phyloP scores from a whole-genome alignment of 2,888 invertebrate species.

The Drosophila buzzatii region DNA sequence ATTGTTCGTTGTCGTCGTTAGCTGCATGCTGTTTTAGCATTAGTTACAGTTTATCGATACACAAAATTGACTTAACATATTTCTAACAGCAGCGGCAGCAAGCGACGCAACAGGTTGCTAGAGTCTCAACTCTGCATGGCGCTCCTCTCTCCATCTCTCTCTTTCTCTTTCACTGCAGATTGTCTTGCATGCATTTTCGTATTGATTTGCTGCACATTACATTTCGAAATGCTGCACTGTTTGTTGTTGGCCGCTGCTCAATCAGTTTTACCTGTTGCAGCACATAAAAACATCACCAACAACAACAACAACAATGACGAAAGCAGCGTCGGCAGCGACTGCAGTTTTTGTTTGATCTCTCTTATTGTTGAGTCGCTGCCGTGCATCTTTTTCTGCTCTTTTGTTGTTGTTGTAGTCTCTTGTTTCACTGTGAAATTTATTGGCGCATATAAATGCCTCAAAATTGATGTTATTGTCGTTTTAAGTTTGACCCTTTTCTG shows the following conservation, averaged over 20 bases:
- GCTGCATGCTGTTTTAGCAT: slow-evolving; percentile 62
- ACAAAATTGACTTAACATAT: slow-evolving; percentile 76
- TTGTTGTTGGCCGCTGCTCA: slow-evolving; percentile 55
- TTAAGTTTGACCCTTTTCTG: slow-evolving; percentile 49
- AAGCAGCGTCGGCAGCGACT: slow-evolving; percentile 66
- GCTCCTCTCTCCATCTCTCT: slow-evolving; percentile 7
- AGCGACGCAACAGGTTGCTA: slow-evolving; percentile 71
- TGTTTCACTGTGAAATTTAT: slow-evolving; percentile 74
- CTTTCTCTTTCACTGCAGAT: slow-evolving; percentile 20
- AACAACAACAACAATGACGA: slow-evolving; percentile 16
- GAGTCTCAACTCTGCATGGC: slow-evolving; percentile 24
- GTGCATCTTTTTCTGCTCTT: slow-evolving; percentile 73
- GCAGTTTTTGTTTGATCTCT: slow-evolving; percentile 79
- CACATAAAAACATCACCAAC: slow-evolving; percentile 29
- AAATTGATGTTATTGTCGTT: slow-evolving; percentile 82
- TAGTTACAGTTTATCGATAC: slow-evolving; percentile 78
- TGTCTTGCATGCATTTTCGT: slow-evolving; percentile 35
- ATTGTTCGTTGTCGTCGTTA: slow-evolving; percentile 22
- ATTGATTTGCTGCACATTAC: slow-evolving; percentile 68
- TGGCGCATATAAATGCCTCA: slow-evolving; percentile 81
- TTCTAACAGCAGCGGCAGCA: slow-evolving; percentile 57
- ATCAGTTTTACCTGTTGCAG: slow-evolving; percentile 74
- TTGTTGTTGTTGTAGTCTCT: slow-evolving; percentile 47
- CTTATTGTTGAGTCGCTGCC: slow-evolving; percentile 78
- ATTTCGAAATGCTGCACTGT: slow-evolving; percentile 64